These are phyloP conservation scores for Priocnemis perturbator DNA, from an alignment of 2,888 invertebrate genomes.

Conservation along the genomic window DNA sequence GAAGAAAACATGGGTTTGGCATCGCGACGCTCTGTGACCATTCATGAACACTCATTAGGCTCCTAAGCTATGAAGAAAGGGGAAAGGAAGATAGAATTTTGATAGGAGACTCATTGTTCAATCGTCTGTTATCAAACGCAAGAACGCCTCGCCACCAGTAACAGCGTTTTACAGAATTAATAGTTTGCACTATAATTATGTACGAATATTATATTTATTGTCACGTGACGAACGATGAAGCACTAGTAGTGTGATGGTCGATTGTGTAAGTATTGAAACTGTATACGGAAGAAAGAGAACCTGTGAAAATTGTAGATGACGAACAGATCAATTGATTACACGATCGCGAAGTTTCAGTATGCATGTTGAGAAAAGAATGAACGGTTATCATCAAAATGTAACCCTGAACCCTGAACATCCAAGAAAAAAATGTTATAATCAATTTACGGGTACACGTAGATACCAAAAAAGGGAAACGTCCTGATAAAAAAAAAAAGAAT, in stretches of 20 bases:
- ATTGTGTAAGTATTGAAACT: too few relatives aligned
- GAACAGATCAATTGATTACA: slow-evolving; percentile 41
- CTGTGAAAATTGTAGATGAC: too few relatives aligned
- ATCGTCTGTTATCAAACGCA: slow-evolving; percentile 39
- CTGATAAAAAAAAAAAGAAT: slow-evolving; percentile 24
- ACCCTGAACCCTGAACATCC: too few relatives aligned
- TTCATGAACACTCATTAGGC: slow-evolving; percentile 44
- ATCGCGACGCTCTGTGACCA: slow-evolving; percentile 87
- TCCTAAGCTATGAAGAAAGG: slow-evolving; percentile 22
- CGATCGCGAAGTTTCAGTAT: slow-evolving; percentile 44
- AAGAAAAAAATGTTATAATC: slow-evolving; percentile 51
- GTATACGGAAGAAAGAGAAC: too few relatives aligned
- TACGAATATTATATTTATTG: slow-evolving; percentile 68
- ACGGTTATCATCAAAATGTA: too few relatives aligned
- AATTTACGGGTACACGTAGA: slow-evolving; percentile 54
- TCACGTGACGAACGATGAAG: too few relatives aligned
- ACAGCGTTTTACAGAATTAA: slow-evolving; percentile 65
- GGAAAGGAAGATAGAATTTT: not conserved
- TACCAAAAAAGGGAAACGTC: slow-evolving; percentile 13
- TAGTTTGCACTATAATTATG: slow-evolving; percentile 61
- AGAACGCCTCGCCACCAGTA: slow-evolving; percentile 62
- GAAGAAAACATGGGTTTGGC: slow-evolving; percentile 96
- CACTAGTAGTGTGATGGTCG: too few relatives aligned
- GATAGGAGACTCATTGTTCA: slow-evolving; percentile 25
- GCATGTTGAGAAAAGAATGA: slow-evolving; percentile 43